phyloP scores from a whole-genome alignment of 2,888 invertebrate species.

The Meteorus colon region DNA sequence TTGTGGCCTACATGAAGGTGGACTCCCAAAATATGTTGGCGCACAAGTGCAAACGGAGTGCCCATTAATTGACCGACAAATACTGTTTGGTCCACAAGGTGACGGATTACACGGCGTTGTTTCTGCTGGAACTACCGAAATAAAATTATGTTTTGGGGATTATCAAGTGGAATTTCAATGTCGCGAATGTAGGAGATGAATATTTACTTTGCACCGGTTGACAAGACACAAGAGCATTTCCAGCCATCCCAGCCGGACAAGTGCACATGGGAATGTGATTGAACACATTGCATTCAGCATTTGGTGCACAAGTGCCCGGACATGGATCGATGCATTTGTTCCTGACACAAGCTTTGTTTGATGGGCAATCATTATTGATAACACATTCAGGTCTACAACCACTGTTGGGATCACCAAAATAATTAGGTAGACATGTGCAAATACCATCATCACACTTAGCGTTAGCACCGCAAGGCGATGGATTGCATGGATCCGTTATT shows the following conservation, averaged over 20 bases:
- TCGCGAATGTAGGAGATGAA: not conserved
- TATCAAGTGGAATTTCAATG: not conserved
- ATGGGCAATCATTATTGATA: constrained; percentile 73
- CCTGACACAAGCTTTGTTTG: constrained; percentile 73
- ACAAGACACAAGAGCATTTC: constrained; percentile 74
- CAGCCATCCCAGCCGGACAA: constrained; percentile 75
- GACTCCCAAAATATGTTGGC: constrained; percentile 79
- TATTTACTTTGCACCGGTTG: constrained; percentile 67
- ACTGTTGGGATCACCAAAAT: constrained; percentile 74
- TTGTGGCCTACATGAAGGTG: constrained; percentile 81
- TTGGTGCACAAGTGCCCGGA: constrained; percentile 73
- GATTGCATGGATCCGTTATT: constrained; percentile 65
- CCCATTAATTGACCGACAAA: constrained; percentile 79
- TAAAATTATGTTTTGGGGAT: constrained; percentile 1
- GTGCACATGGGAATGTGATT: constrained; percentile 87
- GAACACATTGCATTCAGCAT: constrained; percentile 84
- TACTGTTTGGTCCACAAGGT: constrained; percentile 81
- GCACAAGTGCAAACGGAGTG: constrained; percentile 80
- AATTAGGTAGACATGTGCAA: constrained; percentile 71
- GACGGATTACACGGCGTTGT: constrained; percentile 78
- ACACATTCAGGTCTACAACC: constrained; percentile 74
- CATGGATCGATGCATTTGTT: constrained; percentile 74
- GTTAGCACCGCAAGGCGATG: constrained; percentile 75
- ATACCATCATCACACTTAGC: constrained; percentile 74
- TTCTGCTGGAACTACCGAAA: constrained; percentile 50